Conservation (phyloP, 2,113 vertebrate genomes). For the Bufo gargarizans region DNA sequence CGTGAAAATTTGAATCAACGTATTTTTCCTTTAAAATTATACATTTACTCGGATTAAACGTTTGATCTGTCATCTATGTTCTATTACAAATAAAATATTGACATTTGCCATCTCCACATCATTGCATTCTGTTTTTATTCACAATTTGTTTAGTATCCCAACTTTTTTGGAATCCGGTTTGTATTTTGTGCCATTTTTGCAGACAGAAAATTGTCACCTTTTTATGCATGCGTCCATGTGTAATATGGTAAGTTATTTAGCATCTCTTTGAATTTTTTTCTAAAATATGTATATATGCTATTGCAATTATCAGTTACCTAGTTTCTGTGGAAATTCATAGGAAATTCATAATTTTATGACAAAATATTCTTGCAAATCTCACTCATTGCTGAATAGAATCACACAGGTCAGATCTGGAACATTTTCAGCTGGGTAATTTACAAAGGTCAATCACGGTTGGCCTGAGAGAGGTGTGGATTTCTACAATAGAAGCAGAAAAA, state of each 20-base stretch:
- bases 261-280: slow-evolving; percentile 69
- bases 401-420: slow-evolving; percentile 96
- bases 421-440: slow-evolving; percentile 97
- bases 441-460: slow-evolving; percentile 97
- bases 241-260: slow-evolving; percentile 63
- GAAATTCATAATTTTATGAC: slow-evolving; percentile 99
- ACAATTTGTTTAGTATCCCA: too few relatives aligned
- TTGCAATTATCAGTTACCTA: slow-evolving; percentile 88
- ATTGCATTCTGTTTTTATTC: too few relatives aligned
- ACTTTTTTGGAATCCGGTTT: too few relatives aligned
- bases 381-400: slow-evolving; percentile 93
- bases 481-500: slow-evolving; percentile 65
- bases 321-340: slow-evolving; percentile 90
- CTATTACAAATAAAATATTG: too few relatives aligned
- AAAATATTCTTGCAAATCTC: slow-evolving; percentile 95
- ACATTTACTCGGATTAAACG: too few relatives aligned
- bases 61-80: too few relatives aligned
- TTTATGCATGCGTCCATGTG: background rate
- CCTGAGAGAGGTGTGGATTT: slow-evolving; percentile 77
- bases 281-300: slow-evolving; percentile 73
- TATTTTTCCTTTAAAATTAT: too few relatives aligned
- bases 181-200: background rate
- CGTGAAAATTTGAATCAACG: too few relatives aligned
- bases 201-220: background rate
- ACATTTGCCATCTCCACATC: too few relatives aligned